Evolutionary conservation across 2,113 vertebrate species (phyloP), one percentile per base, ranked within the genome.

Genomic region (Sorex fumeus): DNA sequence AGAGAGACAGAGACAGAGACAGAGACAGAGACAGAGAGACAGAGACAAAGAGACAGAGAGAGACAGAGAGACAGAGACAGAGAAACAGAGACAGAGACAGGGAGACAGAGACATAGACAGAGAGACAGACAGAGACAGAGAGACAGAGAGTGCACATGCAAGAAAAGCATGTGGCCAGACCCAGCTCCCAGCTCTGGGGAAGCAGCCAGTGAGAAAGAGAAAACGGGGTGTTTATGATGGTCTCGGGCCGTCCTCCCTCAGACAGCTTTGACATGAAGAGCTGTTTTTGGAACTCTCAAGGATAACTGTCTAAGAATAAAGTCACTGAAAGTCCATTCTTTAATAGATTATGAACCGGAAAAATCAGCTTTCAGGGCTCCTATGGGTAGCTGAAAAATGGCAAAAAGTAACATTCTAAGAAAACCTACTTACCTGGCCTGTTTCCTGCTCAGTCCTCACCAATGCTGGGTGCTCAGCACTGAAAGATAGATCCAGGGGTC

Each of bases 21-120:
- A 40, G 40, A 40, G 40, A 40, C 40, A 40, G 40, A 40, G 40
- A 40, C 40, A 40, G 40, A 40, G 7, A 40, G 4, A 40, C 4
- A 40, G 40, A 40, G 40, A 40, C 40, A 40, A 40, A 40, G 40
- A 40, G 4, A 40, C 4, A 40, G 40, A 40, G 4, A 40, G 40
- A 40, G 40, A 40, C 75, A 40, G 91, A 87, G 84, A 77, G 60
- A 87, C 80, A 77, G 60, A 91, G 84, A 87, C 76, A 83, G 93
- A 77, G 2, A 9, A 7, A 4, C 40, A 40, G 7, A 40, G 40
- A 40, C 40, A 40, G 40, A 40, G 40, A 40, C 40, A 40, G 40
- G 7, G 40, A 40, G 4, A 40, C 4, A 40, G 40, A 40, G 7
- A 40, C 40, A 40, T 3, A 40, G 40, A 40, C 40, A 40, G 3